Base-by-base conservation (phyloP, 1,140 invertebrate species). In the Bombus consobrinus region DNA sequence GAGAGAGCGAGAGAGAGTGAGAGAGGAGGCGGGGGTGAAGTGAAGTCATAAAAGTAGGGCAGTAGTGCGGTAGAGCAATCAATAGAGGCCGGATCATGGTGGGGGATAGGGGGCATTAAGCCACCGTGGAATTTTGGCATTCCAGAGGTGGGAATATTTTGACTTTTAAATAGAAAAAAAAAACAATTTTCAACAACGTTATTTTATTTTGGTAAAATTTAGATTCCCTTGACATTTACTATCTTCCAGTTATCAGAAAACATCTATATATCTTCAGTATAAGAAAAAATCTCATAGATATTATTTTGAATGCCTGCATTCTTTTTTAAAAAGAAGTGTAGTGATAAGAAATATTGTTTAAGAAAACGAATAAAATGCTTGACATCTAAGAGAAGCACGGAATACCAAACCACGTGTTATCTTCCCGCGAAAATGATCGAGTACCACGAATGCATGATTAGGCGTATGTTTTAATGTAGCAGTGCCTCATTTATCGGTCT, bases 21-120 rank as follows among this genome's bases (percentile, higher is more conserved):
- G 87, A 79, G 75, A 83, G 62, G 72, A 77, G 73, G 81, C 86
- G 87, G 87, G 82, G 87, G 81, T 75, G 87, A 81, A 87, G 85
- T 66, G 86, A 88, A 91, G 78, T 90, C 91, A 93, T 93, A 94
- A 95, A 95, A 94, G 93, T 95, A 95, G 94, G 94, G 92, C 94
- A 95, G 94, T 95, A 95, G 94, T 95, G 93, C 94, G 94, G 94
- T 94, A 93, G 92, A 94, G 92, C 94, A 95, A 95, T 94, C 94
- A 95, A 95, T 95, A 95, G 93, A 94, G 92, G 93, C 91, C 92
- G 91, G 88, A 89, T 90, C 90, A 88, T 91, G 92, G 92, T 92
- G 92, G 94, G 88, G 28, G 39, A 28, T 25, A n/a, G 57, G 64
- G 71, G 57, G 53, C 41, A 80, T 82, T 72, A 90, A 87, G 89